Evolutionary conservation across 1,140 invertebrate species (phyloP), one percentile per base, ranked within the genome.

Genomic region (Nixonia krombeini): DNA sequence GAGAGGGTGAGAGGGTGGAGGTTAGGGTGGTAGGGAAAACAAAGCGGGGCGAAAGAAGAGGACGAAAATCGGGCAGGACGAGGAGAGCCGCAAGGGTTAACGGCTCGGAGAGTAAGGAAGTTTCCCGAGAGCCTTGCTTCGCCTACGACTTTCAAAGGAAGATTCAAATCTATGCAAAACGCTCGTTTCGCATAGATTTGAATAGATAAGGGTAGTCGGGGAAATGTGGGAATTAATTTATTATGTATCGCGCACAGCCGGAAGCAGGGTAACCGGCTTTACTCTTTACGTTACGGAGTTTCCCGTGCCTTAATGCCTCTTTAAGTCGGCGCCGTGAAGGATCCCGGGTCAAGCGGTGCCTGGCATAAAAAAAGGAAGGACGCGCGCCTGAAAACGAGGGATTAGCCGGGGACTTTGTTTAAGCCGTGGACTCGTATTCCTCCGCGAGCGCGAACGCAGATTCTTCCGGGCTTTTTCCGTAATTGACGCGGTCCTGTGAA

Each of bases 161-260:
- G 37, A 40, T 40, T 40, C 16, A 40, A 40, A 40, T 40, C 37
- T 40, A 40, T 40, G 37, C 37, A 40, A 40, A 83, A 82, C 80
- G 78, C 76, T 74, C 82, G 77, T 81, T 85, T 83, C 84, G 82
- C 82, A 85, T 85, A 84, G 80, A 85, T 85, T 83, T 84, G 78
- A 85, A 84, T 85, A 84, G 82, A 83, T 82, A 82, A 84, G 74
- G 68, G 63, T 51, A 59, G 66, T 70, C 66, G 67, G 64, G 76
- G 75, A 76, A 77, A 80, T 76, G 78, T 73, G 75, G 75, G 78
- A 84, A 84, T 85, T 83, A 85, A 84, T 85, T 84, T 83, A 84
- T 83, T 84, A 82, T 82, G 79, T 83, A 81, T 80, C 77, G 78
- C 70, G 65, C 69, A 73, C n/a, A 71, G 69, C 26, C 63, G 53